A percentile compares a stretch with the other conserved stretches of the same genome.
phyloP scores from a whole-genome alignment of 2,888 invertebrate genomes.

The Dorcus parallelipipedus region DNA sequence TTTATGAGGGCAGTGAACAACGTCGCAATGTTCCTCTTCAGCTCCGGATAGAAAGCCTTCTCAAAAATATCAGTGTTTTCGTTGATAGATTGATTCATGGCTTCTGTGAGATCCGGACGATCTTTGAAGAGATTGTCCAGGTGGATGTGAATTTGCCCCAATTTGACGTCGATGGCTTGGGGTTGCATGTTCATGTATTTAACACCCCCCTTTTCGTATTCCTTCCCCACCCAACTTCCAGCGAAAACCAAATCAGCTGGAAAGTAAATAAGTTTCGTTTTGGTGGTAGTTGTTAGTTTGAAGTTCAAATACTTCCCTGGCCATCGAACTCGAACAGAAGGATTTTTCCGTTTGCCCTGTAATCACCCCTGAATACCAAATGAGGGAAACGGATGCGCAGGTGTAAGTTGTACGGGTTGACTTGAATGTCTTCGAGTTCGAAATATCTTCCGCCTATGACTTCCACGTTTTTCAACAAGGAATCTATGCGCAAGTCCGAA shows the following conservation, averaged over 20 bases:
- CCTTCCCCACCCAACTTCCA: neutral
- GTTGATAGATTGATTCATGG: slow-evolving; percentile 42
- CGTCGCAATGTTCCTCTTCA: slow-evolving; percentile 30
- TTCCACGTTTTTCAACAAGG: slow-evolving; percentile 27
- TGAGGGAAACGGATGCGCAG: slow-evolving; percentile 12
- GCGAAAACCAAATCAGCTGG: neutral
- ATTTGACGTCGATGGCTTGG: slow-evolving; percentile 19
- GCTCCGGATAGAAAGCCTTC: slow-evolving; percentile 42
- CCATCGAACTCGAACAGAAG: slow-evolving; percentile 30
- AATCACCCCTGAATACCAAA: slow-evolving; percentile 32
- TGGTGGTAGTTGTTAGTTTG: no score
- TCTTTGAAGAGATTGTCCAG: slow-evolving; percentile 33
- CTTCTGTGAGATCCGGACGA: slow-evolving; percentile 30
- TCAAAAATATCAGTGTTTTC: slow-evolving; percentile 43
- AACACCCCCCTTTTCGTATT: slow-evolving; percentile 8
- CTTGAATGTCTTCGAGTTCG: slow-evolving; percentile 23
- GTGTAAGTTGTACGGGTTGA: neutral
- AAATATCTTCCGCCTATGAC: slow-evolving; percentile 29
- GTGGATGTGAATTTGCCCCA: slow-evolving; percentile 26
- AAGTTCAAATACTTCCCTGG: slow-evolving; percentile 10
- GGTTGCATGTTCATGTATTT: slow-evolving; percentile 21
- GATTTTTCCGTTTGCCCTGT: slow-evolving; percentile 36
- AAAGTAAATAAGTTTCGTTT: neutral
- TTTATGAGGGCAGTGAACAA: no score
- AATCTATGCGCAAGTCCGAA: slow-evolving; percentile 31